phyloP scores from a whole-genome alignment of 2,113 vertebrate genomes.

The Lycaon pictus region DNA sequence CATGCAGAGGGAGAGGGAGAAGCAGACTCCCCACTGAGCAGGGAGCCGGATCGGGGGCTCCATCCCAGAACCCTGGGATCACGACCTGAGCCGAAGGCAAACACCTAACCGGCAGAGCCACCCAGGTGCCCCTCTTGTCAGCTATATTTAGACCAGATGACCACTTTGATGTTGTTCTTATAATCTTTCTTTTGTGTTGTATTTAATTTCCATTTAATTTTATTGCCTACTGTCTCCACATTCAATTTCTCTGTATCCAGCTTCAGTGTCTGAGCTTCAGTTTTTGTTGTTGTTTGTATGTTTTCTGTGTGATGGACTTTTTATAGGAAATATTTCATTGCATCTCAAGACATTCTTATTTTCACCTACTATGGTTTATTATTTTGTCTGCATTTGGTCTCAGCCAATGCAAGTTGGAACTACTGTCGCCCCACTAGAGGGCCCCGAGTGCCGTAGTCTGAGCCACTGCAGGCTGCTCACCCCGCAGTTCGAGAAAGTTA shows the following conservation, averaged over 20 bases:
- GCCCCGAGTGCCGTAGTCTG: constrained; percentile 44
- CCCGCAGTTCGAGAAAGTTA: constrained; percentile 50
- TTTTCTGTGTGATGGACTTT: background rate
- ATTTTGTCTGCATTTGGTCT: constrained; percentile 52
- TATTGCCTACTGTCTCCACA: background rate
- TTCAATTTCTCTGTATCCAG: background rate
- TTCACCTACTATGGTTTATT: background rate
- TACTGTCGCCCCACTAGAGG: constrained; percentile 77
- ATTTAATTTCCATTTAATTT: background rate
- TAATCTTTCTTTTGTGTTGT: background rate
- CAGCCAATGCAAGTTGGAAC: background rate
- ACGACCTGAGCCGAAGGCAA: too few relatives aligned
- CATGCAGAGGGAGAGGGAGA: too few relatives aligned
- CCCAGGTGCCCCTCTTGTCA: background rate
- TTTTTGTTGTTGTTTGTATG: background rate
- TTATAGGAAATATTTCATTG: background rate
- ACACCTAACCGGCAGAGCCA: too few relatives aligned
- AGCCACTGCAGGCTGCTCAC: background rate
- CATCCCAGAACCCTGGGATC: too few relatives aligned
- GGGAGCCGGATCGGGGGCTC: too few relatives aligned
- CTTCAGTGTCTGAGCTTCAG: background rate
- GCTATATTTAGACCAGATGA: background rate
- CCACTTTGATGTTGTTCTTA: background rate
- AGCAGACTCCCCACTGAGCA: too few relatives aligned
- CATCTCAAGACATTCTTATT: background rate